Evolutionary conservation across 2,888 invertebrate genomes (phyloP).

Genomic region (Sminthurides aquaticus): DNA sequence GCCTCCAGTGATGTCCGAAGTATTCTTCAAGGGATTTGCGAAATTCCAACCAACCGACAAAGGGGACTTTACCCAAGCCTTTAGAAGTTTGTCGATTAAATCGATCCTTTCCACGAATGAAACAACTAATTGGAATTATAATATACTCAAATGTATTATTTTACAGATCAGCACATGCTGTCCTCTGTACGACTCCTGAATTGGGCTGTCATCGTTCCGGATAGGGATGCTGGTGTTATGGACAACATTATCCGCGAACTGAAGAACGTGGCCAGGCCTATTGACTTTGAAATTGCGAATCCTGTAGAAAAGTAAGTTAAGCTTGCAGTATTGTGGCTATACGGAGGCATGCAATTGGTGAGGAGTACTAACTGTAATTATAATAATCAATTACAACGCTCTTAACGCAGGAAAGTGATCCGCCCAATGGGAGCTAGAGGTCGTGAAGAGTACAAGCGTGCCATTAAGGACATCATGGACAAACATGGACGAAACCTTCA

Average conservation of each 20-base stretch:
- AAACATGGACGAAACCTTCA: conserved; percentile 39
- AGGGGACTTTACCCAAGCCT: conserved; percentile 70
- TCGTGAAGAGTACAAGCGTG: conserved; percentile 2
- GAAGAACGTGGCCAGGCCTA: conserved; percentile 4
- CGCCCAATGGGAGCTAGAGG: background rate
- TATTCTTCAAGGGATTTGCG: background rate
- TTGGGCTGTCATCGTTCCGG: conserved; percentile 14
- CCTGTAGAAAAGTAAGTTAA: conserved; percentile 13
- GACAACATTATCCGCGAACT: conserved; percentile 9
- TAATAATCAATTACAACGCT: no score
- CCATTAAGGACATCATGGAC: conserved; percentile 13
- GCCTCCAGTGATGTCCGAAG: conserved; percentile 48
- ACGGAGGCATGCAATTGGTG: no score
- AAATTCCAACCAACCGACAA: conserved; percentile 34
- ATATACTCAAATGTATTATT: no score
- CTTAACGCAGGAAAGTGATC: conserved; percentile 7
- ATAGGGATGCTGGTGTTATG: conserved; percentile 1
- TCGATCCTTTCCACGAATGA: no score
- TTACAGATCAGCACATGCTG: no score
- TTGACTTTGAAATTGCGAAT: conserved; percentile 3
- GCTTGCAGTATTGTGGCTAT: background rate
- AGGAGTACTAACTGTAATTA: no score
- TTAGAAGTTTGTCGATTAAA: conserved; percentile 50
- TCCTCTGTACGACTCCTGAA: background rate
- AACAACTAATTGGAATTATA: no score